phyloP scores from a whole-genome alignment of 2,888 invertebrate species.

The Himalopsyche anomala region DNA sequence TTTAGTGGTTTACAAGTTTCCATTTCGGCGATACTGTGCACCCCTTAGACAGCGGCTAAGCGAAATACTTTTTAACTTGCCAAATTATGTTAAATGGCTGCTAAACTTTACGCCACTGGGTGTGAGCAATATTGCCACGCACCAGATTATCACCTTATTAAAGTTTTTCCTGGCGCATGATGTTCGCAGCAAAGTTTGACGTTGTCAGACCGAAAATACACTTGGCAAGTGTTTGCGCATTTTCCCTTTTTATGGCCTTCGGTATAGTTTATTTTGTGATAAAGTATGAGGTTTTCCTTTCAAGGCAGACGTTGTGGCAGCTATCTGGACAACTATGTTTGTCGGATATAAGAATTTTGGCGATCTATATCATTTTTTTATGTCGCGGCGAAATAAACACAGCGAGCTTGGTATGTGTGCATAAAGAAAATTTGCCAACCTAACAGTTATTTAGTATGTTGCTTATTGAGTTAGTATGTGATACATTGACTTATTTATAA shows the following conservation, averaged over 20 bases:
- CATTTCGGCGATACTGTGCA: too few species aligned
- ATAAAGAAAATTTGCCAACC: too few species aligned
- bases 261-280: constrained; percentile 21
- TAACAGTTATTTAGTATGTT: too few species aligned
- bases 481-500: too few species aligned
- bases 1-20: too few species aligned
- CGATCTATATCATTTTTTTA: too few species aligned
- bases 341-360: neutral
- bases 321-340: constrained; percentile 30
- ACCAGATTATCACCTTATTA: constrained; percentile 30
- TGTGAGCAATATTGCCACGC: constrained; percentile 26
- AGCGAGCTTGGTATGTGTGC: too few species aligned
- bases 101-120: constrained; percentile 5
- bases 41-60: neutral
- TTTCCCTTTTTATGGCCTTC: constrained; percentile 16
- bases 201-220: neutral
- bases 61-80: constrained; percentile 22
- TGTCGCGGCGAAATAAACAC: too few species aligned
- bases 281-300: constrained; percentile 17
- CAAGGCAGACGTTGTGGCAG: neutral
- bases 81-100: constrained; percentile 6
- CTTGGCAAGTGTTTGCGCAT: constrained; percentile 25
- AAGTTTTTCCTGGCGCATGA: constrained; percentile 30
- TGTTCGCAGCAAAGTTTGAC: neutral
- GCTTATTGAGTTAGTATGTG: too few species aligned